Base-by-base conservation (phyloP, 2,888 invertebrate genomes). In the Lamellibrachia columna region DNA sequence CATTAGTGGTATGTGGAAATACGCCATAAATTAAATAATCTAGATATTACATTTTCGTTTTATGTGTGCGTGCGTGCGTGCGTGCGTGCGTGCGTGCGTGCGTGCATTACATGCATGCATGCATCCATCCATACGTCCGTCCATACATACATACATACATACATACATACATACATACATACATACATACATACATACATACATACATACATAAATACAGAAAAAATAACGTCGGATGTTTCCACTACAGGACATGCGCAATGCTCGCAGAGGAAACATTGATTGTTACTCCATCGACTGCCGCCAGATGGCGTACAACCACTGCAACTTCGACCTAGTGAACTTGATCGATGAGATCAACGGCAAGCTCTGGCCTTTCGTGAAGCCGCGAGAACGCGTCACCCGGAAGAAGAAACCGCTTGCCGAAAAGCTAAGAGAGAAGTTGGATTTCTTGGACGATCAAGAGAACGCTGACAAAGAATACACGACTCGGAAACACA, bases 241-340 rank as follows among this genome's bases (percentile, higher is more conserved):
- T 52, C 52, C 52, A n/a, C 53, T 53, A 28, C 53, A 91, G 52
- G 91, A 53, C 28, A 53, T 53, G 11, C 52, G 53, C 52, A 91
- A 52, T 91, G 91, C 53, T 75, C 75, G 75, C 75, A 75, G 53
- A 22, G 53, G 60, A 92, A 91, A 92, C 40, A 7, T 93, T 52
- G 93, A 93, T n/a, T 93, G 92, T 40, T 94, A 93, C 58, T 58
- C 91, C 52, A 90, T 93, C 60, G 90, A 94, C 22, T 96, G 96
- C 92, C 94, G 96, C 55, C 95, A 96, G 94, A 94, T 96, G 95
- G 96, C 96, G 0, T 96, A 95, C 92, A 96, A 96, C 92, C 91
- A 93, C 7, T 95, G 93, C 2, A 93, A 95, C 93, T 93, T 93
- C 9, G 94, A 95, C 92, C 94, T 96, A 28, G 96, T 96, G 0